Evolutionary conservation across 2,888 invertebrate species (phyloP).

Genomic region (Antheraea assamensis): DNA sequence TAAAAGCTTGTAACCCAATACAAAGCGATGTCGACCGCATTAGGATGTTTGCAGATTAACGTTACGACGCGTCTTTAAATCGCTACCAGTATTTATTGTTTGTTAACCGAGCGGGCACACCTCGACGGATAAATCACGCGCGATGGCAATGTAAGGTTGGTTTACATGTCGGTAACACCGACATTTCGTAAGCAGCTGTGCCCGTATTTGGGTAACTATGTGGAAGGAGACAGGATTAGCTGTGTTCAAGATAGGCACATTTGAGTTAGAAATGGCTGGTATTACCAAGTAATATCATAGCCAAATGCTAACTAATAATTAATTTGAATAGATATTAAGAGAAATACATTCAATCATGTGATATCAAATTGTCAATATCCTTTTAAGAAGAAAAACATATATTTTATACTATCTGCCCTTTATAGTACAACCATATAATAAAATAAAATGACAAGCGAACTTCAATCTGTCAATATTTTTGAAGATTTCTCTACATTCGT

Average conservation of each 20-base stretch:
- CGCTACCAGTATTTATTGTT: conserved; percentile 62
- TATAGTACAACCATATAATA: too few relatives aligned
- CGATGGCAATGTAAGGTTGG: conserved; percentile 18
- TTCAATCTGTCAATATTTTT: too few relatives aligned
- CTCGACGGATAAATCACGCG: conserved; percentile 32
- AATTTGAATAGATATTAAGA: too few relatives aligned
- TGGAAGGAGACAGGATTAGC: conserved; percentile 15
- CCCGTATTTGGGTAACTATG: conserved; percentile 22
- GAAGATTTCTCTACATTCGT: too few relatives aligned
- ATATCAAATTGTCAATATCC: too few relatives aligned
- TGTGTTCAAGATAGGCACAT: conserved; percentile 17
- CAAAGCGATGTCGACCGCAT: conserved; percentile 18
- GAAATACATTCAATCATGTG: too few relatives aligned
- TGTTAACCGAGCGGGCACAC: conserved; percentile 33
- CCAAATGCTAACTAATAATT: too few relatives aligned
- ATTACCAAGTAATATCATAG: too few relatives aligned
- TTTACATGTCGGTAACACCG: conserved; percentile 26
- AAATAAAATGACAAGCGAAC: too few relatives aligned
- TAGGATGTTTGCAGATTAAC: conserved; percentile 20
- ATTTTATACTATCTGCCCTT: too few relatives aligned
- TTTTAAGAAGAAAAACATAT: too few relatives aligned
- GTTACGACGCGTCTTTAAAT: conserved; percentile 46
- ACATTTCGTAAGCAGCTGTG: conserved; percentile 18
- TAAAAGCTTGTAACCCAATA: conserved; percentile 11
- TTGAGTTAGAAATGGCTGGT: neutral